Evolutionary conservation across 2,797 vertebrate species (phyloP).

Genomic region (Etheostoma nigrum): DNA sequence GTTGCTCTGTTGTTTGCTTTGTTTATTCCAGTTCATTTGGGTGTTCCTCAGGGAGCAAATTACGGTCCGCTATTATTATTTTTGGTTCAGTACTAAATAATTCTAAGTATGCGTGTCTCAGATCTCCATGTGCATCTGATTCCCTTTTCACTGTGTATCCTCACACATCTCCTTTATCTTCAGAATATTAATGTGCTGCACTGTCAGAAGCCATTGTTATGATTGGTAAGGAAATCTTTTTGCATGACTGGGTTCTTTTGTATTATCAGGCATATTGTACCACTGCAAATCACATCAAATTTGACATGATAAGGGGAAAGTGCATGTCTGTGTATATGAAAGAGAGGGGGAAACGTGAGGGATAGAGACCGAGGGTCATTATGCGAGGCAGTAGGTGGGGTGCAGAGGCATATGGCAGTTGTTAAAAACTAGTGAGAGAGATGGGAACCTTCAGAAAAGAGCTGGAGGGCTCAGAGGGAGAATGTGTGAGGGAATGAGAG

Average conservation of each 20-base stretch:
- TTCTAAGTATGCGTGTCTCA: conserved; percentile 60
- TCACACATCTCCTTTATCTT: conserved; percentile 66
- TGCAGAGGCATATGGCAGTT: conserved; percentile 81
- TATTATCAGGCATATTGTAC: conserved; percentile 67
- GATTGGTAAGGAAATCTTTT: conserved; percentile 66
- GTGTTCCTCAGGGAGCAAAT: conserved; percentile 71
- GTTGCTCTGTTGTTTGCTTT: conserved; percentile 43
- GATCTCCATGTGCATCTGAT: conserved; percentile 71
- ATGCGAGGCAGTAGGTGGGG: conserved; percentile 45
- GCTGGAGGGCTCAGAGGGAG: conserved; percentile 68
- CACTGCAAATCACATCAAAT: conserved; percentile 65
- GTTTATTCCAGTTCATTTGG: conserved; percentile 51
- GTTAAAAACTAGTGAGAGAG: conserved; percentile 73
- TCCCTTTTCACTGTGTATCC: conserved; percentile 55
- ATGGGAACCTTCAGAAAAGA: conserved; percentile 76
- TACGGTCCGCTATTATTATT: conserved; percentile 44
- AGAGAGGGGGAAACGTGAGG: conserved; percentile 35
- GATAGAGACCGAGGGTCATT: conserved; percentile 60
- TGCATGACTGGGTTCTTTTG: conserved; percentile 70
- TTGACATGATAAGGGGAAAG: conserved; percentile 56
- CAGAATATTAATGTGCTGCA: conserved; percentile 73
- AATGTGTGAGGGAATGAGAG: conserved; percentile 64
- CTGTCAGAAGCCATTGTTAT: conserved; percentile 76
- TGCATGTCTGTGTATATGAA: conserved; percentile 32
- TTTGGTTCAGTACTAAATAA: conserved; percentile 50